Evolutionary conservation across 2,888 invertebrate genomes (phyloP).

Genomic region (Fragum whitleyi): DNA sequence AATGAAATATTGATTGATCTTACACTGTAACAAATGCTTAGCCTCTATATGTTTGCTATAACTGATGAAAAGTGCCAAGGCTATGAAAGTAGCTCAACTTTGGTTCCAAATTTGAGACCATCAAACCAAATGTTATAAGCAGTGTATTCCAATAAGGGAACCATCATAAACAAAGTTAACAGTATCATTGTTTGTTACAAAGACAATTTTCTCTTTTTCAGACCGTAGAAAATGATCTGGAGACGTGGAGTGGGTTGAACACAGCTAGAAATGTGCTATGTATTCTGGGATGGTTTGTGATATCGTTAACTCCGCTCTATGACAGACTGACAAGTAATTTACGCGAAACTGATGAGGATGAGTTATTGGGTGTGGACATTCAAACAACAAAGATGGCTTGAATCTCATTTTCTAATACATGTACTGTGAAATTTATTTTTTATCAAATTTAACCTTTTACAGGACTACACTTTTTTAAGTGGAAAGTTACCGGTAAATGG

Average conservation of each 20-base stretch:
- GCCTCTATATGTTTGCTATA: too few relatives aligned
- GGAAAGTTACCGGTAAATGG: background rate
- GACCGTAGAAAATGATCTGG: constrained; percentile 61
- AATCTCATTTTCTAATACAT: constrained; percentile 5
- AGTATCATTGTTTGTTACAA: too few relatives aligned
- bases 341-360: constrained; percentile 78
- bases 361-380: constrained; percentile 71
- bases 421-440: background rate
- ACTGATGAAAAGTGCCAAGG: too few relatives aligned
- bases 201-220: constrained; percentile 21
- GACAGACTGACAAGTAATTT: constrained; percentile 82
- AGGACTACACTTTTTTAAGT: background rate
- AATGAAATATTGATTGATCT: too few relatives aligned
- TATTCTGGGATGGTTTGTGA: constrained; percentile 82
- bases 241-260: constrained; percentile 79
- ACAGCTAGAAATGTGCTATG: constrained; percentile 78
- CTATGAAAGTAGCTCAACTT: too few relatives aligned
- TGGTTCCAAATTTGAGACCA: too few relatives aligned
- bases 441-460: background rate
- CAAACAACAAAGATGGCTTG: constrained; percentile 57
- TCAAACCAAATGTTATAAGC: too few relatives aligned
- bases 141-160: too few relatives aligned
- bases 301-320: constrained; percentile 77
- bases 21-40: too few relatives aligned
- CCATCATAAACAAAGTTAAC: too few relatives aligned